These are phyloP conservation scores for Paramisgurnus dabryanus DNA, from an alignment of 2,113 vertebrate genomes.

Conservation along the genomic window DNA sequence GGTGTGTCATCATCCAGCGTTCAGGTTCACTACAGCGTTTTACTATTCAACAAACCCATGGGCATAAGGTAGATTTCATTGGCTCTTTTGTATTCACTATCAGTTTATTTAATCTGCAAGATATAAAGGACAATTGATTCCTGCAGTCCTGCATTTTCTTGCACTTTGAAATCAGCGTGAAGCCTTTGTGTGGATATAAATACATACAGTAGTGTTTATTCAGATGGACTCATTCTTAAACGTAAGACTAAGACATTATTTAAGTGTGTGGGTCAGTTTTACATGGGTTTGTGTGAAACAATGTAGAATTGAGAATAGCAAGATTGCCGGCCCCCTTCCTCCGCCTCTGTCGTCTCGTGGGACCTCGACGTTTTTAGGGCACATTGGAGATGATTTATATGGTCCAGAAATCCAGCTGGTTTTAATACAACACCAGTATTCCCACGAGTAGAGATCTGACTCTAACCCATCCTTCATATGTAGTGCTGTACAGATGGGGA, in stretches of 20 bases:
- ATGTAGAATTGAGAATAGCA: too few relatives aligned
- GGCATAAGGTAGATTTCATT: slow-evolving; percentile 74
- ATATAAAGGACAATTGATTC: background rate
- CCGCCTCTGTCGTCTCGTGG: background rate
- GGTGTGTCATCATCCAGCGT: slow-evolving; percentile 75
- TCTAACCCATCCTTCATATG: slow-evolving; percentile 51
- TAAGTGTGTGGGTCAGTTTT: too few relatives aligned
- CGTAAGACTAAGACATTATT: too few relatives aligned
- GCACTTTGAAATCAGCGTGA: too few relatives aligned
- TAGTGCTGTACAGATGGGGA: slow-evolving; percentile 10
- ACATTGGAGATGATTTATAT: slow-evolving; percentile 59
- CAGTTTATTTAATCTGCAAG: background rate
- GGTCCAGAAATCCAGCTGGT: slow-evolving; percentile 46
- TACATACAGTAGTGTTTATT: too few relatives aligned
- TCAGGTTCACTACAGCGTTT: slow-evolving; percentile 86
- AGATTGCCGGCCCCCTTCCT: too few relatives aligned
- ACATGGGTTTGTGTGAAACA: too few relatives aligned
- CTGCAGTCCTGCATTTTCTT: too few relatives aligned
- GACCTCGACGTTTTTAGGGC: slow-evolving; percentile 56
- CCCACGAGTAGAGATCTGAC: slow-evolving; percentile 42
- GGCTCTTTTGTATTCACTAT: background rate
- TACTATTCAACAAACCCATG: slow-evolving; percentile 83
- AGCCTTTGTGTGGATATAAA: too few relatives aligned
- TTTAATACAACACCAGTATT: slow-evolving; percentile 59
- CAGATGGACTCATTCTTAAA: too few relatives aligned